Base-by-base conservation (phyloP, 2,113 vertebrate genomes). In the Heptranchias perlo region DNA sequence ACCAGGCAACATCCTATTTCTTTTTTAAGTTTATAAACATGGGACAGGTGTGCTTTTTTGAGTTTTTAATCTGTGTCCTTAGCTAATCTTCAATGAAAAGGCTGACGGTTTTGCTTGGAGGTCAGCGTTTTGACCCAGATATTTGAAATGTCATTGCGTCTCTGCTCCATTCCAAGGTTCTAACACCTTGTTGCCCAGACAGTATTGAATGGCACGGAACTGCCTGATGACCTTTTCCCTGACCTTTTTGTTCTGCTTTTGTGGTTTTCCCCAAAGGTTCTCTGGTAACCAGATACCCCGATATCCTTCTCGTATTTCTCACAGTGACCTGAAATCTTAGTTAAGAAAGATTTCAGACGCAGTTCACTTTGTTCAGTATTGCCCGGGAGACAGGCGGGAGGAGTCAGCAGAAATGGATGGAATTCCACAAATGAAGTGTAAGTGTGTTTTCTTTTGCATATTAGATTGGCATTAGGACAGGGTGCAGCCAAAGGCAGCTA, bases 201-300 rank as follows among this genome's bases (percentile, higher is more conserved):
- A n/a, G 87, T 91, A 16, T 58, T 91, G 87, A 91, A 91, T 61
- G 52, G 2, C 52, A 16, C 87, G 11, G 87, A 54, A 4, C 86
- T 89, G 23, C 86, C 25, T 49, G 25, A 49, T 13, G 49, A 35
- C 87, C 25, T 54, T 58, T 31, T 16, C 52, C 28, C 31, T 58
- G 87, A 91, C 52, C 52, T 91, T 58, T 91, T 52, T 35, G 87
- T 91, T 91, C 52, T 58, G 52, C 25, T 91, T 91, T 91, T 91
- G 52, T 91, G 87, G 3, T 28, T 58, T 31, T 31, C 28, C 87
- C 25, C 44, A 54, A 58, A 91, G 28, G 28, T 91, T 28, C 87
- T 58, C 4, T 11, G 54, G 87, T 58, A 91, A 61, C 87, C 87
- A 91, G 52, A 91, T 31, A 91, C 28, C n/a, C 4, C 49, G 0